Evolutionary conservation across 2,888 invertebrate species (phyloP).

Genomic region (Hypsopygia costalis): DNA sequence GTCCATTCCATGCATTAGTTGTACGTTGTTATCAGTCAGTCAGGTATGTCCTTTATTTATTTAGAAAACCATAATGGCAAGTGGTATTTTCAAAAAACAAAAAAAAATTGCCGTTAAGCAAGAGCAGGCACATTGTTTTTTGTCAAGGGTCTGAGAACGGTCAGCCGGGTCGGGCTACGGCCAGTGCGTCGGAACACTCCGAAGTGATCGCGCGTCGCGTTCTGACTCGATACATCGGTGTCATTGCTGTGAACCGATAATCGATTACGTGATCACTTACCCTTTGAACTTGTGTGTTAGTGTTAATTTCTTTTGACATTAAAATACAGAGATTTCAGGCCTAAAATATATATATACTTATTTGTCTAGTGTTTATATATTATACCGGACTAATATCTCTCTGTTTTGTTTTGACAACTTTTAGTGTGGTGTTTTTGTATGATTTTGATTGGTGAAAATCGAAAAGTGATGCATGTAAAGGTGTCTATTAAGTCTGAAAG

Average conservation of each 20-base stretch:
- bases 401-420: not conserved
- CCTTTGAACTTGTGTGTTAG: constrained; percentile 6
- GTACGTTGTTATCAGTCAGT: too few species aligned
- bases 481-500: constrained; percentile 73
- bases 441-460: not conserved
- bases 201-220: constrained; percentile 45
- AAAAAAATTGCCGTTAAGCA: constrained; percentile 30
- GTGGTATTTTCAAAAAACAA: constrained; percentile 24
- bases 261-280: not conserved
- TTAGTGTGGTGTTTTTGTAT: constrained; percentile 3
- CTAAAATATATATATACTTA: too few species aligned
- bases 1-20: too few species aligned
- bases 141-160: constrained; percentile 55
- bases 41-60: too few species aligned
- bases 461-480: constrained; percentile 63
- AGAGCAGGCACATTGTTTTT: constrained; percentile 40
- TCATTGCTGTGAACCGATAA: constrained; percentile 3
- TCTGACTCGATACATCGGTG: constrained; percentile 6
- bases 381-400: not conserved
- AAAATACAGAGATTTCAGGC: too few species aligned
- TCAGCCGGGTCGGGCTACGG: constrained; percentile 49
- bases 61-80: constrained; percentile 16
- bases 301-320: not conserved
- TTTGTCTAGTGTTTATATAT: not conserved
- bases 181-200: constrained; percentile 62